Evolutionary conservation across 2,113 vertebrate species (phyloP).

Genomic region (Piaya cayana): DNA sequence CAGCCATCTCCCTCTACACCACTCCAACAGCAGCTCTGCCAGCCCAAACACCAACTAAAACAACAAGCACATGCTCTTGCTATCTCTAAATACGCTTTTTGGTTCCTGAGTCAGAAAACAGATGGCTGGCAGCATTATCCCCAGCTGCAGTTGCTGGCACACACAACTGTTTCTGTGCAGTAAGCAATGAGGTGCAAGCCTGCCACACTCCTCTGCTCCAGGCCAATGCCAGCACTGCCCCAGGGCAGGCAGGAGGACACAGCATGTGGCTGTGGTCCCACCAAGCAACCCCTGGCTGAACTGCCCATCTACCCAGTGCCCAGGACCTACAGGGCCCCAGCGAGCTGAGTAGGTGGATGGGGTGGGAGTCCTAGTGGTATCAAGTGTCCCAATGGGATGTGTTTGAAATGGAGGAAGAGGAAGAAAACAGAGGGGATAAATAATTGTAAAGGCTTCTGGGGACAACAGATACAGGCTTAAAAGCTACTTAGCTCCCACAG

Average conservation of each 20-base stretch:
- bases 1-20: background rate
- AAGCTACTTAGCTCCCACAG: background rate
- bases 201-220: accelerated
- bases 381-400: background rate
- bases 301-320: background rate
- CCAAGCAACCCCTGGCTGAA: accelerated
- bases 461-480: background rate
- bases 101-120: background rate
- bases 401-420: background rate
- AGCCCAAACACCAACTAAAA: constrained; percentile 6
- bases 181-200: accelerated
- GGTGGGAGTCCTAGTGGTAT: background rate
- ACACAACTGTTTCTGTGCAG: background rate
- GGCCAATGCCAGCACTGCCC: background rate
- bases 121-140: accelerated
- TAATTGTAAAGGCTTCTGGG: background rate
- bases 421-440: background rate
- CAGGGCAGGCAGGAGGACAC: accelerated
- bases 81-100: background rate
- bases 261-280: accelerated
- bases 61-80: accelerated
- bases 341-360: background rate
- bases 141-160: constrained; percentile 24
- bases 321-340: accelerated
- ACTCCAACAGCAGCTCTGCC: background rate